Conservation (phyloP, 2,888 invertebrate species). For the Ophioninae sp. region DNA sequence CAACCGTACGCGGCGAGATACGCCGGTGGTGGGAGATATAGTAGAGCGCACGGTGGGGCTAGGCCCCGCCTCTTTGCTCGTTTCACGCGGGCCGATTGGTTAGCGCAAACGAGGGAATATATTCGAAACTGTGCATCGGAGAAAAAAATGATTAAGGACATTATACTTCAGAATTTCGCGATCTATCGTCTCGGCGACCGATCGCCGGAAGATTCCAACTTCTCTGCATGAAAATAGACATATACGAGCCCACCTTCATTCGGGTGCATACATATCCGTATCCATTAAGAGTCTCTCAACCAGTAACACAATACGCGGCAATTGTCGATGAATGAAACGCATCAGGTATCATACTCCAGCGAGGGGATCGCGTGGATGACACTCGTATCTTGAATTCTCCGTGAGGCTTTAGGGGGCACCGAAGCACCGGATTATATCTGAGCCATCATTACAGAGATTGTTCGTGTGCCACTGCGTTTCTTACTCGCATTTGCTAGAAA, state of each 20-base stretch:
- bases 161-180: background rate
- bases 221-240: background rate
- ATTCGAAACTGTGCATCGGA: background rate
- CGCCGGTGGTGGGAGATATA: background rate
- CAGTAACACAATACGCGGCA: constrained; percentile 1
- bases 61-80: background rate
- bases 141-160: background rate
- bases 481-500: background rate
- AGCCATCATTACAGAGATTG: constrained; percentile 1
- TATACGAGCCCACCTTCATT: background rate
- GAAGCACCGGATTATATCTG: background rate
- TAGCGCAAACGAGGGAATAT: background rate
- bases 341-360: constrained; percentile 11
- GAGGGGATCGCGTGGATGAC: background rate
- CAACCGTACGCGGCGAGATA: background rate
- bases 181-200: background rate
- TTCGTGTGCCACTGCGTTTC: background rate
- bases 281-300: background rate
- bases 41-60: background rate
- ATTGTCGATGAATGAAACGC: constrained; percentile 44
- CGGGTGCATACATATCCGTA: background rate
- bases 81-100: background rate
- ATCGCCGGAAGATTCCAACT: background rate
- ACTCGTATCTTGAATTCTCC: background rate
- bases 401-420: background rate